Base-by-base conservation (phyloP, 2,113 vertebrate genomes). In the Varanus salvator region DNA sequence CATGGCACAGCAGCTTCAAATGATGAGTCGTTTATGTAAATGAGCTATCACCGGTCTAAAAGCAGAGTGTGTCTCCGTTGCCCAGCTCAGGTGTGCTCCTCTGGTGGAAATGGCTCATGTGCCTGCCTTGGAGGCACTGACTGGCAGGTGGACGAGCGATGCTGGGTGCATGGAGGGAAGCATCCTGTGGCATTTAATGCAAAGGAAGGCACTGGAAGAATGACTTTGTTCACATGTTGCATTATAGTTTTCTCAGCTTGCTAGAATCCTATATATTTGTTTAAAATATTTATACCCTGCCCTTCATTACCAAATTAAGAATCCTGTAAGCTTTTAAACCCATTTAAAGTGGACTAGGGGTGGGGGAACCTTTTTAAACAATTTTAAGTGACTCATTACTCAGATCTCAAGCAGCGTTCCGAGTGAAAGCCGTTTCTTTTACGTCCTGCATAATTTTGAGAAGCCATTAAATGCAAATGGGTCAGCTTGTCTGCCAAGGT, bases 351-450 rank as follows among this genome's bases (percentile, higher is more conserved):
- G 7, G 54, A 34, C 14, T 34, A 57, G 82, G 76, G 78, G n/a
- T n/a, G 50, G 29, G 76, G 80, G 87, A 87, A 29, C 5, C 52
- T 52, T 86, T 76, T 76, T 86, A 72, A 76, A 31, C 54, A 69
- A 69, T 85, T 90, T 93, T 87, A 21, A 38, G 86, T 90, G 80
- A 92, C 90, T 90, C 90, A 89, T 94, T 92, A 77, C 23, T 74
- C 19, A 15, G 38, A 74, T 86, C 57, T 34, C 48, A 75, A 64
- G 11, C 44, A 23, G 2, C 31, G 68, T 91, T 74, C 23, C 38
- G 85, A 80, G 48, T 25, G 64, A 87, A 25, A 81, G 29, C 80
- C 81, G 9, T 86, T 89, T 92, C 38, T 91, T 34, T 84, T 8
- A 93, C 72, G 68, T 34, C 82, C 29, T 87, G 76, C 85, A 85